These are phyloP conservation scores for Andricus grossulariae DNA, from an alignment of 1,140 invertebrate genomes.

Conservation along the genomic window DNA sequence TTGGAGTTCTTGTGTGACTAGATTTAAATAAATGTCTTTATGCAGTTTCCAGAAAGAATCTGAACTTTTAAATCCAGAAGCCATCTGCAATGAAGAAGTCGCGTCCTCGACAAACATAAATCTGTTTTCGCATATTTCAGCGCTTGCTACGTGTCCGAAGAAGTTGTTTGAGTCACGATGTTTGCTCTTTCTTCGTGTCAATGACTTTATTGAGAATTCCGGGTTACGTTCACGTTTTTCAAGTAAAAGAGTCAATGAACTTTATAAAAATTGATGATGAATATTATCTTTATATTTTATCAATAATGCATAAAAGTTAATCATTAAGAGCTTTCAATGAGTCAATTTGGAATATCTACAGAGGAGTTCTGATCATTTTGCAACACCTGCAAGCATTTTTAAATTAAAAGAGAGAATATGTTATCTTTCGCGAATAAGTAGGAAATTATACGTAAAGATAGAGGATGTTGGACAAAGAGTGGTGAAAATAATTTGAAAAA, in stretches of 20 bases:
- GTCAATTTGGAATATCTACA: no score
- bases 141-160: conserved; percentile 22
- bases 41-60: background rate
- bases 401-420: no score
- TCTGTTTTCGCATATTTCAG: conserved; percentile 29
- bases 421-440: no score
- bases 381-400: no score
- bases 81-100: conserved; percentile 15
- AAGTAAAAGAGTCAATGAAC: conserved; percentile 5
- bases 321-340: no score
- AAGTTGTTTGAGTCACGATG: conserved; percentile 24
- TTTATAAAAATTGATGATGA: background rate
- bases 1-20: no score
- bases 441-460: no score
- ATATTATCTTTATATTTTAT: no score
- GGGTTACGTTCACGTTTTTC: conserved; percentile 4
- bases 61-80: conserved; percentile 17
- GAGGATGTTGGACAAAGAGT: no score
- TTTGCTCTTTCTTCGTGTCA: conserved; percentile 29
- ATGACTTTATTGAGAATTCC: conserved; percentile 30
- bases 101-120: conserved; percentile 28
- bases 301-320: no score
- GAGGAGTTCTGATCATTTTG: no score
- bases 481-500: no score
- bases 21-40: background rate